Conservation (phyloP, 2,113 vertebrate species). For the Pomatorhinus ruficollis region DNA sequence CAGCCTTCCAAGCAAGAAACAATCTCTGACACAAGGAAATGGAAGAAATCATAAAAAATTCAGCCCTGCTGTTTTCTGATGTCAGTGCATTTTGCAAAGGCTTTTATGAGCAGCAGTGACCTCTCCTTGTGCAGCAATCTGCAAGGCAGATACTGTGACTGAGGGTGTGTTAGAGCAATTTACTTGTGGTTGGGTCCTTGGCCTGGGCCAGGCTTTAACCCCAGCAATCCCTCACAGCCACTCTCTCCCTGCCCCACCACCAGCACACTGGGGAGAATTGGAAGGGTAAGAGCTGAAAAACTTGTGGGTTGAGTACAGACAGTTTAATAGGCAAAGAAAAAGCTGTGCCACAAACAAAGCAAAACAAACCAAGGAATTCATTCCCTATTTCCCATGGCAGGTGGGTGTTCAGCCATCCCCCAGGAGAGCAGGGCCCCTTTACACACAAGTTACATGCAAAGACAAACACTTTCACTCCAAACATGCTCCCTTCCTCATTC, state of each 20-base stretch:
- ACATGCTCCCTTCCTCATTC: neutral
- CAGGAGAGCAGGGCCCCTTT: neutral
- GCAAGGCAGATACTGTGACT: neutral
- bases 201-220: neutral
- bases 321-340: neutral
- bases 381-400: neutral
- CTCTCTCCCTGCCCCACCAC: neutral
- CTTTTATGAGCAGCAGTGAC: neutral
- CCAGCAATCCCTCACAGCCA: neutral
- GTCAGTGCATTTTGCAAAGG: neutral
- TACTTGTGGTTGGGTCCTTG: neutral
- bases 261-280: neutral
- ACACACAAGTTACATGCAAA: neutral
- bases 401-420: neutral
- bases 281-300: neutral
- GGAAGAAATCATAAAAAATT: neutral
- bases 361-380: neutral
- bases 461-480: neutral
- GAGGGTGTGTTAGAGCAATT: neutral
- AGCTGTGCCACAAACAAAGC: neutral
- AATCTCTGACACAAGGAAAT: neutral
- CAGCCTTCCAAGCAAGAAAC: constrained; percentile 1
- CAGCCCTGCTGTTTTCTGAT: neutral
- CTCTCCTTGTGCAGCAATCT: neutral
- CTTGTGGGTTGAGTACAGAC: neutral